Percentiles rank a stretch among this genome's conserved stretches.
These are phyloP conservation scores for Clostera curtula DNA, from an alignment of 2,888 invertebrate species.

Conservation along the genomic window DNA sequence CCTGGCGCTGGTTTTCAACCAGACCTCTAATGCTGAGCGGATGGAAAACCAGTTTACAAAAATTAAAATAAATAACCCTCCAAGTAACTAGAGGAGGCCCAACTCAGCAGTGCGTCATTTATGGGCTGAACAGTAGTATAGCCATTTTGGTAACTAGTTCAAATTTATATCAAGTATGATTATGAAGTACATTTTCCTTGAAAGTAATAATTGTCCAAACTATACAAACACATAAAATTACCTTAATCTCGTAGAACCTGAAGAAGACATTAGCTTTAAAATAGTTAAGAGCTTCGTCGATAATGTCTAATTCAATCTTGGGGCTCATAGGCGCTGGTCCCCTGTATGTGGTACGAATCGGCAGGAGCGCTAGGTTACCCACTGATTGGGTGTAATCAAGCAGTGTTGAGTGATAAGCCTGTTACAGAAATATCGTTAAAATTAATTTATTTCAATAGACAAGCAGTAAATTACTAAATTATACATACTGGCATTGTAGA, in stretches of 20 bases:
- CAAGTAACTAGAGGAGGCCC: too few relatives aligned
- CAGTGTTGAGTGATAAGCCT: slow-evolving; percentile 98
- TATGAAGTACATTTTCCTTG: too few relatives aligned
- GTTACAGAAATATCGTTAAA: slow-evolving; percentile 28
- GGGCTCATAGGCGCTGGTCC: slow-evolving; percentile 90
- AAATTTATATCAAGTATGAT: too few relatives aligned
- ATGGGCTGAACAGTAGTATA: too few relatives aligned
- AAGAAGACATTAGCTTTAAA: slow-evolving; percentile 99
- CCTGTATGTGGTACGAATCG: slow-evolving; percentile 90
- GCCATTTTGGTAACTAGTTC: too few relatives aligned
- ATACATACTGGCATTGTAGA: not conserved
- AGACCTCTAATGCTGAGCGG: too few relatives aligned
- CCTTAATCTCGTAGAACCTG: slow-evolving; percentile 98
- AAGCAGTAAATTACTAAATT: not conserved
- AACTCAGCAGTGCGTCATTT: too few relatives aligned
- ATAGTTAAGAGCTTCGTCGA: slow-evolving; percentile 97
- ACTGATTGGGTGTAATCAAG: slow-evolving; percentile 82
- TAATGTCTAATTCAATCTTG: slow-evolving; percentile 87
- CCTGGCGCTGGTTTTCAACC: too few relatives aligned
- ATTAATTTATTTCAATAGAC: too few relatives aligned
- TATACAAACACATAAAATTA: slow-evolving; percentile 42
- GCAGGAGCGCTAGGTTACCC: slow-evolving; percentile 95
- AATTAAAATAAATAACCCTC: too few relatives aligned
- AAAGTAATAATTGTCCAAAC: too few relatives aligned
- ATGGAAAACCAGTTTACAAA: too few relatives aligned